Percentiles rank a stretch among this genome's conserved stretches.
phyloP scores from a whole-genome alignment of 2,888 invertebrate genomes.

The Tholera decimalis region DNA sequence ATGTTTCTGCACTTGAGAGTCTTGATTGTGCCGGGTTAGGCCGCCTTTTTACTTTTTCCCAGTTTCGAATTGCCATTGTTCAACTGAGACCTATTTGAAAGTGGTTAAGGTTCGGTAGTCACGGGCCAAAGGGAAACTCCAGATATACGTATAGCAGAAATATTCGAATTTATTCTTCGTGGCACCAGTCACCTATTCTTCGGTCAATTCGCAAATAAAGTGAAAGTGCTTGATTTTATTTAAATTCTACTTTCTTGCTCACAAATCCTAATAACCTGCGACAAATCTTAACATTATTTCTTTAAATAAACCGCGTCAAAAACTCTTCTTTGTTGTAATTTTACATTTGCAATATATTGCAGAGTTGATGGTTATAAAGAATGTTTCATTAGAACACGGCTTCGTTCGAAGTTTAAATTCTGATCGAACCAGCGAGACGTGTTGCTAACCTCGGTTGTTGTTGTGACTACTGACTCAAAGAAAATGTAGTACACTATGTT shows the following conservation, averaged over 20 bases:
- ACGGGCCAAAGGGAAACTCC: slow-evolving; percentile 40
- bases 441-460: slow-evolving; percentile 53
- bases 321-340: slow-evolving; percentile 40
- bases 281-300: slow-evolving; percentile 20
- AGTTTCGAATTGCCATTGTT: slow-evolving; percentile 88
- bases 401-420: slow-evolving; percentile 56
- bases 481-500: no score
- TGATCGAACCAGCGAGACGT: slow-evolving; percentile 58
- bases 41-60: slow-evolving; percentile 82
- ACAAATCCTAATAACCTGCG: slow-evolving; percentile 24
- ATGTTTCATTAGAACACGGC: slow-evolving; percentile 39
- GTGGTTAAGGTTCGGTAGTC: slow-evolving; percentile 79
- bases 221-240: slow-evolving; percentile 10
- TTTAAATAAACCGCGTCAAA: slow-evolving; percentile 35
- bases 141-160: slow-evolving; percentile 13
- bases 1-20: slow-evolving; percentile 90
- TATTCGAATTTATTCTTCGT: slow-evolving; percentile 15
- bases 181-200: not conserved
- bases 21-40: slow-evolving; percentile 88
- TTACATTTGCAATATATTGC: slow-evolving; percentile 43
- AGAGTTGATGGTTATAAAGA: slow-evolving; percentile 45
- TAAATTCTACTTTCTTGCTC: slow-evolving; percentile 10
- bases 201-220: slow-evolving; percentile 7
- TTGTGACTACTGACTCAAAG: no score
- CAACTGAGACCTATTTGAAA: slow-evolving; percentile 82